Conservation (phyloP, 1,140 invertebrate species). For the Sminthurinus signatus region DNA sequence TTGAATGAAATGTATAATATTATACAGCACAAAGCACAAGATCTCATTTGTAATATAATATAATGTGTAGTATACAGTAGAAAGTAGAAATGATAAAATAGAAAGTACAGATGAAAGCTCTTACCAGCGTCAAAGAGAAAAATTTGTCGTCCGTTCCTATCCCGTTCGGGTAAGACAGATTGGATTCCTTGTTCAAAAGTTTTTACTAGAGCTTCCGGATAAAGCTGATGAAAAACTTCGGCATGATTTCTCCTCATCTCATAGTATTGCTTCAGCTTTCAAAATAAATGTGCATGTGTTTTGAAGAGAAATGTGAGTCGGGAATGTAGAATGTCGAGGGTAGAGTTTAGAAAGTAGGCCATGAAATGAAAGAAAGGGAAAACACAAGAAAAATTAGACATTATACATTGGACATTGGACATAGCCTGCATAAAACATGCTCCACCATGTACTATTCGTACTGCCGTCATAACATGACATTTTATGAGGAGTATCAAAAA, state of each 20-base stretch:
- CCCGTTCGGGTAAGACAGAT: constrained; percentile 12
- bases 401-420: not conserved
- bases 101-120: no score
- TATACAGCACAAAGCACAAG: no score
- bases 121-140: constrained; percentile 29
- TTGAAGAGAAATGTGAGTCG: not conserved
- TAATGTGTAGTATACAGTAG: no score
- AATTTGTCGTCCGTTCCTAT: constrained; percentile 18
- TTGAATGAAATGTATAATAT: no score
- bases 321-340: not conserved
- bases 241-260: constrained; percentile 17
- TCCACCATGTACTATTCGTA: no score
- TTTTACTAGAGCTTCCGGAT: constrained; percentile 6
- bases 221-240: constrained; percentile 16
- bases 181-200: constrained; percentile 19
- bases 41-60: no score
- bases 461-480: no score
- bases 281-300: not conserved
- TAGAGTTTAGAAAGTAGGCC: no score
- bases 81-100: no score
- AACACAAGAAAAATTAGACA: no score
- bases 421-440: not conserved
- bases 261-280: constrained; percentile 26
- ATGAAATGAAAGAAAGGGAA: no score
- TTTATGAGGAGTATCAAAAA: no score